Evolutionary conservation across 2,113 vertebrate genomes (phyloP).

Genomic region (Lophius piscatorius): DNA sequence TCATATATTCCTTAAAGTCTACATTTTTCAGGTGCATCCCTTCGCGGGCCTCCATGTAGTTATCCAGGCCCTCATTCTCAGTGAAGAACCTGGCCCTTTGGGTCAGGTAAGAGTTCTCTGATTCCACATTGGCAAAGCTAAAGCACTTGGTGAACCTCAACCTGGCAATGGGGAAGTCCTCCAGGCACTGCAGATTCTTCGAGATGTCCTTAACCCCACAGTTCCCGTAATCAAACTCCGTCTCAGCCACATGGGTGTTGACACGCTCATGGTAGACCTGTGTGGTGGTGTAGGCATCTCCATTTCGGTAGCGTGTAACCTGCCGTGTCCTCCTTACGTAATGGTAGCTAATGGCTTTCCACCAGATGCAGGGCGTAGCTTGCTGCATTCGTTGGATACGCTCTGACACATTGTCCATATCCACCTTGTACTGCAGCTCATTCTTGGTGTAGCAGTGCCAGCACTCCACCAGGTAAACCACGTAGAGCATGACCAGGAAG

Average conservation of each 20-base stretch:
- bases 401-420: slow-evolving; percentile 86
- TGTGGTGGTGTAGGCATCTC: slow-evolving; percentile 90
- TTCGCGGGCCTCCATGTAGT: slow-evolving; percentile 98
- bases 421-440: slow-evolving; percentile 91
- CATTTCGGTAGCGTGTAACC: slow-evolving; percentile 93
- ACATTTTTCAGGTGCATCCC: slow-evolving; percentile 99
- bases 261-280: slow-evolving; percentile 93
- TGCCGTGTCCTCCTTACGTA: slow-evolving; percentile 92
- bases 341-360: slow-evolving; percentile 98
- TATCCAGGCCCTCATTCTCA: slow-evolving; percentile 93
- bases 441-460: slow-evolving; percentile 94
- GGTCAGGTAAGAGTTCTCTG: slow-evolving; percentile 94
- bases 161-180: slow-evolving; percentile 87
- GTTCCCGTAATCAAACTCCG: slow-evolving; percentile 93
- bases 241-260: slow-evolving; percentile 95
- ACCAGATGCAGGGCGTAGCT: slow-evolving; percentile 97
- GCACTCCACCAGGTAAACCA: slow-evolving; percentile 95
- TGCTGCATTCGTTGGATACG: slow-evolving; percentile 92
- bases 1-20: slow-evolving; percentile 96
- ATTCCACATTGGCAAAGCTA: slow-evolving; percentile 97
- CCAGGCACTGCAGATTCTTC: slow-evolving; percentile 89
- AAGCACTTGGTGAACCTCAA: slow-evolving; percentile 98
- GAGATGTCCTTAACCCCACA: slow-evolving; percentile 96
- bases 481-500: slow-evolving; percentile 94
- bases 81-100: slow-evolving; percentile 96